Evolutionary conservation across 1,140 invertebrate species (phyloP).

Genomic region (Branchinecta lynchi): DNA sequence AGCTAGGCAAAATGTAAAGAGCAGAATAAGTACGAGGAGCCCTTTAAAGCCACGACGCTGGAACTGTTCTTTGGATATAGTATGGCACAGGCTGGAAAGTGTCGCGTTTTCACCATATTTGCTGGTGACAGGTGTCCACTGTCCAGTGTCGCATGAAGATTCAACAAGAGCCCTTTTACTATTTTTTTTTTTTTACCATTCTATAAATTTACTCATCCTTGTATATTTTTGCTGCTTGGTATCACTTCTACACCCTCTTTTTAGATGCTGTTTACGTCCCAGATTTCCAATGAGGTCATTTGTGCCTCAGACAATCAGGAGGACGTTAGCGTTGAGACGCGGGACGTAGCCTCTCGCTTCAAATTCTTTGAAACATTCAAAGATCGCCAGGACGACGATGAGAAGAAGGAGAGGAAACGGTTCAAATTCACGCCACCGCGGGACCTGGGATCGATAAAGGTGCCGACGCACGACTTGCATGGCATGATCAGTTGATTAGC

Average conservation of each 20-base stretch:
- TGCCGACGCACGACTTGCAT: not conserved
- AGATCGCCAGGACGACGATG: conserved; percentile 38
- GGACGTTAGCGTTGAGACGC: conserved; percentile 58
- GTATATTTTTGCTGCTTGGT: too few species aligned
- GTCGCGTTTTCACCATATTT: too few species aligned
- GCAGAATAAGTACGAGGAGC: too few species aligned
- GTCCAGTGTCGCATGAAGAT: too few species aligned
- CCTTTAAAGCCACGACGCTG: too few species aligned
- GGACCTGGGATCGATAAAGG: conserved; percentile 32
- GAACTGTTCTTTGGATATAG: too few species aligned
- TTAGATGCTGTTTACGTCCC: conserved; percentile 25
- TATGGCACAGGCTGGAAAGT: too few species aligned
- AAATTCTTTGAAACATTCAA: conserved; percentile 80
- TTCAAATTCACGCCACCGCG: conserved; percentile 73
- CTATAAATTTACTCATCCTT: too few species aligned
- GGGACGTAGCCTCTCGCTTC: conserved; percentile 64
- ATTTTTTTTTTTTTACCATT: too few species aligned
- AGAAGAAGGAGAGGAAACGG: conserved; percentile 42
- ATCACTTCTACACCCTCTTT: not conserved
- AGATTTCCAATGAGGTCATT: conserved; percentile 51
- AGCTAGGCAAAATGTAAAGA: too few species aligned
- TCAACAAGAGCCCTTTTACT: too few species aligned
- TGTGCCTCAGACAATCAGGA: conserved; percentile 50
- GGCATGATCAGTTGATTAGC: not conserved
- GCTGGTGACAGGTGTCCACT: too few species aligned